Evolutionary conservation across 1,140 invertebrate species (phyloP).

Genomic region (Neelides sp.): DNA sequence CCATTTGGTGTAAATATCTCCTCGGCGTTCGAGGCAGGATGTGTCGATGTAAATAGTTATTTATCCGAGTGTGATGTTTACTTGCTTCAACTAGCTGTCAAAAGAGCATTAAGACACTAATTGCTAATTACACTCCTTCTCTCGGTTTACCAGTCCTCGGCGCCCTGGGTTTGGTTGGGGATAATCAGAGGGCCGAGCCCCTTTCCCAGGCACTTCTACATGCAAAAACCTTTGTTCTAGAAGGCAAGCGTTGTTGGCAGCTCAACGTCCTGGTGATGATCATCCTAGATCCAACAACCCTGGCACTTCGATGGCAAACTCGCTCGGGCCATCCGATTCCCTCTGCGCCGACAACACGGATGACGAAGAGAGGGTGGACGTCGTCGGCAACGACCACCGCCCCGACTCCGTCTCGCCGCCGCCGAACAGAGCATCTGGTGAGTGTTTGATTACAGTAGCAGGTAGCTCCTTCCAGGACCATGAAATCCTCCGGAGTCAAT

Average conservation of each 20-base stretch:
- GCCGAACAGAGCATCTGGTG: conserved; percentile 22
- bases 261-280: conserved; percentile 39
- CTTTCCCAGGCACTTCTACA: too few species aligned
- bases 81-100: conserved; percentile 16
- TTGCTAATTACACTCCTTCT: conserved; percentile 7
- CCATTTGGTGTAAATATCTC: conserved; percentile 17
- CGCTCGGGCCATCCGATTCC: conserved; percentile 34
- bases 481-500: too few species aligned
- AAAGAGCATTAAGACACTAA: conserved; percentile 23
- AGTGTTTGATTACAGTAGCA: conserved; percentile 2
- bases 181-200: too few species aligned
- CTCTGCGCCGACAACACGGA: conserved; percentile 39
- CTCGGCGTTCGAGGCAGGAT: conserved; percentile 14
- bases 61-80: conserved; percentile 6
- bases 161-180: too few species aligned
- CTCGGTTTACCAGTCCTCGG: too few species aligned
- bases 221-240: too few species aligned
- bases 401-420: conserved; percentile 35
- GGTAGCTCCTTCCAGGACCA: too few species aligned
- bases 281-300: conserved; percentile 32
- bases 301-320: conserved; percentile 37
- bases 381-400: conserved; percentile 54
- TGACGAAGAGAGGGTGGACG: conserved; percentile 75
- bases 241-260: conserved; percentile 64
- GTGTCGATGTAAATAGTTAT: conserved; percentile 15